These are phyloP conservation scores for Indicator indicator DNA, from an alignment of 2,113 vertebrate genomes.

Conservation along the genomic window DNA sequence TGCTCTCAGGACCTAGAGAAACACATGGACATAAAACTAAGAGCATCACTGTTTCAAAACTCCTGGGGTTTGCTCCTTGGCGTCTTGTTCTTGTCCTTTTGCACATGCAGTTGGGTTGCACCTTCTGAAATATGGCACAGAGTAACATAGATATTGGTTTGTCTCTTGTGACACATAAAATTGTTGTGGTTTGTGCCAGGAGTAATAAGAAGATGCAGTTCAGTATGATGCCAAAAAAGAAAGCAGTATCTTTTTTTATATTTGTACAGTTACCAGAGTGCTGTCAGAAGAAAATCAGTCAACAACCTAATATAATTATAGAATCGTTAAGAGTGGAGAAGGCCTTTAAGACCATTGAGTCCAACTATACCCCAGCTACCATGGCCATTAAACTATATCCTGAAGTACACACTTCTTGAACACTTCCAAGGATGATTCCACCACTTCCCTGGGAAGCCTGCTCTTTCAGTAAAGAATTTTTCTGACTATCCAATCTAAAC, in stretches of 20 bases:
- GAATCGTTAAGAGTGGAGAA: too few species aligned
- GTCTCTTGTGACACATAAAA: neutral
- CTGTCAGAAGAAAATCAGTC: neutral
- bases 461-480: too few species aligned
- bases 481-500: too few species aligned
- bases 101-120: neutral
- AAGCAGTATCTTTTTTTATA: neutral
- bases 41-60: neutral
- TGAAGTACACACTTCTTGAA: too few species aligned
- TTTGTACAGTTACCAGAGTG: neutral
- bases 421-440: too few species aligned
- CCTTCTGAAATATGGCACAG: neutral
- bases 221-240: neutral
- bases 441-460: too few species aligned
- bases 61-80: fast-evolving
- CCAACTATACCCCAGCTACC: too few species aligned
- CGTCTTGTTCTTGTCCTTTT: neutral
- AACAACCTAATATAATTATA: neutral
- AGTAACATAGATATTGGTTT: neutral
- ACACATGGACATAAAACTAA: neutral
- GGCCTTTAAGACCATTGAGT: too few species aligned
- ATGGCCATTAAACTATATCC: too few species aligned
- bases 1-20: neutral
- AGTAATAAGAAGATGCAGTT: neutral
- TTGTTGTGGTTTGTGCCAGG: neutral